A percentile compares a stretch with the other conserved stretches of the same genome.
Conservation (phyloP, 2,113 vertebrate genomes). For the Canis aureus region DNA sequence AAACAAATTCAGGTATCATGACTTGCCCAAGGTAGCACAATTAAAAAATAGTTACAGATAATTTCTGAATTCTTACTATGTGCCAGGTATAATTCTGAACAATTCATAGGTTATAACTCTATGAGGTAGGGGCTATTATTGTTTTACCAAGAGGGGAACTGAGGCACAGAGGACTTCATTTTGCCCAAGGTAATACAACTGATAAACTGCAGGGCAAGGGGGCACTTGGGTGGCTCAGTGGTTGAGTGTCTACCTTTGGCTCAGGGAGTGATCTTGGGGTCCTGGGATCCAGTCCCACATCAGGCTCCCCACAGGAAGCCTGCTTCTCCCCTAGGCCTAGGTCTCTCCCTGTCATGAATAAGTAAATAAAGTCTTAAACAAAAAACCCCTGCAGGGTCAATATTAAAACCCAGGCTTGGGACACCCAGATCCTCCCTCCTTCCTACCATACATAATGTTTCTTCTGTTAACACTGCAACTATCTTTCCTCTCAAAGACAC, state of each 20-base stretch:
- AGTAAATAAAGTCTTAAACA: too few relatives aligned
- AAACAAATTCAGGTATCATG: background rate
- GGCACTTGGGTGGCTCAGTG: too few relatives aligned
- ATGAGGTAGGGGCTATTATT: background rate
- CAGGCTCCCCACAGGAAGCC: too few relatives aligned
- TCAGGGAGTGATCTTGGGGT: too few relatives aligned
- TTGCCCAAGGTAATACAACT: background rate
- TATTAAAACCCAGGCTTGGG: background rate
- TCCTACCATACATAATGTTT: background rate
- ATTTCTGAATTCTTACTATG: background rate
- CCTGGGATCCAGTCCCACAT: too few relatives aligned
- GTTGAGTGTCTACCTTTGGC: too few relatives aligned
- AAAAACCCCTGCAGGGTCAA: too few relatives aligned
- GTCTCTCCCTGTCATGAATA: too few relatives aligned
- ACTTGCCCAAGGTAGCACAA: background rate
- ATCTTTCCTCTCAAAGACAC: background rate
- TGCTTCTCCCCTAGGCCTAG: too few relatives aligned
- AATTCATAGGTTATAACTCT: background rate
- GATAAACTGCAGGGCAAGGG: background rate
- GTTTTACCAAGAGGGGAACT: background rate
- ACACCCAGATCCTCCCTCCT: background rate
- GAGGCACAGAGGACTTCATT: background rate
- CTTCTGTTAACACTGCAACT: background rate
- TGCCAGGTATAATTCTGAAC: background rate
- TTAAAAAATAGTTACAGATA: background rate